These are phyloP conservation scores for Formica exsecta DNA, from an alignment of 1,140 invertebrate species.

Conservation along the genomic window DNA sequence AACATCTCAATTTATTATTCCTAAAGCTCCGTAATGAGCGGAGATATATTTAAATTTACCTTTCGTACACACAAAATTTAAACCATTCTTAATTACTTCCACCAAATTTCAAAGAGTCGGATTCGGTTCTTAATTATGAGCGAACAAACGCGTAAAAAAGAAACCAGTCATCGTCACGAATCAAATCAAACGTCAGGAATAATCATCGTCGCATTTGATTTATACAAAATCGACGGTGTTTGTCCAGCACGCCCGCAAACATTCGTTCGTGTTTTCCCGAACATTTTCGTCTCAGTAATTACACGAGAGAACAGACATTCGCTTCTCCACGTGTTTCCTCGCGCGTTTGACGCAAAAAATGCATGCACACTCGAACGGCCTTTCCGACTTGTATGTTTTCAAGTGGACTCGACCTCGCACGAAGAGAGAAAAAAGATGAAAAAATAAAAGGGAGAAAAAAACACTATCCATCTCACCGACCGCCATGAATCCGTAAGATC, in stretches of 20 bases:
- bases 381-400: slow-evolving; percentile 45
- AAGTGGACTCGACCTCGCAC: slow-evolving; percentile 44
- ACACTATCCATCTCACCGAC: background rate
- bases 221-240: slow-evolving; percentile 5
- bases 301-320: slow-evolving; percentile 10
- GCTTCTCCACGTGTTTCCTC: slow-evolving; percentile 11
- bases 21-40: background rate
- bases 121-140: background rate
- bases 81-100: slow-evolving; percentile 18
- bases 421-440: background rate
- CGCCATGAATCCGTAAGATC: slow-evolving; percentile 66
- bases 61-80: slow-evolving; percentile 23
- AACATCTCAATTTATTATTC: slow-evolving; percentile 12
- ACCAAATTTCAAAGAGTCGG: slow-evolving; percentile 35
- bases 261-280: slow-evolving; percentile 3
- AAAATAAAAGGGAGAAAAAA: slow-evolving; percentile 24
- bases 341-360: slow-evolving; percentile 24
- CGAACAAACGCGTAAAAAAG: background rate
- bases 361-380: background rate
- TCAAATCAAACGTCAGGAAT: slow-evolving; percentile 16
- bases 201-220: slow-evolving; percentile 49
- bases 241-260: background rate
- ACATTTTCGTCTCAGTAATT: slow-evolving; percentile 53
- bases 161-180: background rate
- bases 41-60: slow-evolving; percentile 39